These are phyloP conservation scores for Ochlodes sylvanus DNA, from an alignment of 2,888 invertebrate species.

Conservation along the genomic window DNA sequence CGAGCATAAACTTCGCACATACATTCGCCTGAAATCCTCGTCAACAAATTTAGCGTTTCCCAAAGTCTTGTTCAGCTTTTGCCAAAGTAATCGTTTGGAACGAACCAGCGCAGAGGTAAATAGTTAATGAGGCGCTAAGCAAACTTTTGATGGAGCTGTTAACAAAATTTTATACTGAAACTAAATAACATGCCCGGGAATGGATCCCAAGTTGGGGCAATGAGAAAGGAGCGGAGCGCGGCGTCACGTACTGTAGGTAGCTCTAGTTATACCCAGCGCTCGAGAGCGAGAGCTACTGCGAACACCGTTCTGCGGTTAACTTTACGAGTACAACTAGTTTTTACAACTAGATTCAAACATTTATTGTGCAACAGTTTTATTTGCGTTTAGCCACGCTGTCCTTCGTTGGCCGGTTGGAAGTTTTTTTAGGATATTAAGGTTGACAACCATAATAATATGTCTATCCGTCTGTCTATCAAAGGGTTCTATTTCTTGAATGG, in stretches of 20 bases:
- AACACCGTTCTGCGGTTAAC: no score
- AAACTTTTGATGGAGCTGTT: constrained; percentile 36
- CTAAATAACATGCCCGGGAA: constrained; percentile 31
- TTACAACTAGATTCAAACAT: no score
- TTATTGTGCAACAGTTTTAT: no score
- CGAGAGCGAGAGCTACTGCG: neutral
- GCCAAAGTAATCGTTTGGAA: constrained; percentile 39
- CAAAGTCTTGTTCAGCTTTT: constrained; percentile 12
- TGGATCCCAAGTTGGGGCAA: constrained; percentile 17
- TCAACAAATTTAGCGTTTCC: constrained; percentile 34
- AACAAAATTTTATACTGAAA: constrained; percentile 33
- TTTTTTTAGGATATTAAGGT: no score
- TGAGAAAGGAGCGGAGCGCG: constrained; percentile 4
- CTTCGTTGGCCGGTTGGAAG: no score
- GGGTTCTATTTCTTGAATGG: no score
- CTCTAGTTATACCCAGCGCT: no score
- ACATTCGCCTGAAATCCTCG: constrained; percentile 7
- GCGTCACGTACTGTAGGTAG: neutral
- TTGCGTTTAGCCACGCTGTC: no score
- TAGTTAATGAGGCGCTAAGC: constrained; percentile 31
- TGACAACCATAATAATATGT: no score
- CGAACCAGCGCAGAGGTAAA: constrained; percentile 39
- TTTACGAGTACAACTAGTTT: no score
- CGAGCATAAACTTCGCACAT: neutral
- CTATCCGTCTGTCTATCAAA: no score